A percentile compares a stretch with the other conserved stretches of the same genome.
These are phyloP conservation scores for Eurosta solidaginis DNA, from an alignment of 1,140 invertebrate species.

Conservation along the genomic window DNA sequence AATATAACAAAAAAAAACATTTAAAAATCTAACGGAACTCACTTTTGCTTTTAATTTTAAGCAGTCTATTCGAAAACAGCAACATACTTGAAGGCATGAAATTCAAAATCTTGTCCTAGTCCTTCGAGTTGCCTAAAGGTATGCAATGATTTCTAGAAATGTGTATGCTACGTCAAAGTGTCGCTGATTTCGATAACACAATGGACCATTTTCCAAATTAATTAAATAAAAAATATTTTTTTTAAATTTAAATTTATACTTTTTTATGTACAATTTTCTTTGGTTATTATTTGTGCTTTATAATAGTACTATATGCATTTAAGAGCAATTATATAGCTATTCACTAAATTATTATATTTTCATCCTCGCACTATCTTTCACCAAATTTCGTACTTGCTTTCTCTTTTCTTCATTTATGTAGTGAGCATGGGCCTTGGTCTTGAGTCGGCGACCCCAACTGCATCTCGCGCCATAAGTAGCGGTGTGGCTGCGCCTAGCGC, in stretches of 20 bases:
- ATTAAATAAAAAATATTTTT: too few relatives aligned
- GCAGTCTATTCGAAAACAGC: too few relatives aligned
- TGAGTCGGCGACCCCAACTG: conserved; percentile 60
- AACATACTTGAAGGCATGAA: too few relatives aligned
- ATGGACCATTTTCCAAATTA: too few relatives aligned
- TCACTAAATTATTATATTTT: background rate
- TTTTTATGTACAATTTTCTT: background rate
- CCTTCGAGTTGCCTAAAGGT: too few relatives aligned
- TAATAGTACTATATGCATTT: background rate
- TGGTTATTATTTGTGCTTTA: background rate
- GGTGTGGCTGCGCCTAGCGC: conserved; percentile 58
- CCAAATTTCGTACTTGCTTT: conserved; percentile 9
- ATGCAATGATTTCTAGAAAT: too few relatives aligned
- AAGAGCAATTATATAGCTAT: background rate
- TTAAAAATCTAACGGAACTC: background rate
- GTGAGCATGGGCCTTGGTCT: conserved; percentile 51
- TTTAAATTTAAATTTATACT: background rate
- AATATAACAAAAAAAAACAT: background rate
- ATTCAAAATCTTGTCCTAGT: too few relatives aligned
- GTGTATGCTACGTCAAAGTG: too few relatives aligned
- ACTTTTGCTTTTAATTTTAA: background rate
- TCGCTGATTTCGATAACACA: too few relatives aligned
- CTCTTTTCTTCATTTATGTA: background rate
- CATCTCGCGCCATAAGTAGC: conserved; percentile 45
- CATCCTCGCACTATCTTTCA: background rate